Evolutionary conservation across 2,797 vertebrate species (phyloP).

Genomic region (Centroberyx gerrardi): DNA sequence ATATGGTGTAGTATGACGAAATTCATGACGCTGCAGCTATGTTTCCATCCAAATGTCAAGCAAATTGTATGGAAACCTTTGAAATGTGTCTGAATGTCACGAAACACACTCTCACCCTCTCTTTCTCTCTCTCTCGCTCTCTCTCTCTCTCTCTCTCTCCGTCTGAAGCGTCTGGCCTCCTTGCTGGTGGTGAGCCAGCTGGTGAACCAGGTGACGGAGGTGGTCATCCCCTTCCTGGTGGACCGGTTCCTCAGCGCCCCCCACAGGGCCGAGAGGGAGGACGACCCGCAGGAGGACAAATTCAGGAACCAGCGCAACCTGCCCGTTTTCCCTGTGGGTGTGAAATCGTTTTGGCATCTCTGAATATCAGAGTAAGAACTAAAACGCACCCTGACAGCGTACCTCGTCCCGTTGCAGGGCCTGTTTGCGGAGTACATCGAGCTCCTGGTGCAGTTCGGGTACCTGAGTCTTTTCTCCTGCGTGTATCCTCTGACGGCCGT

Average conservation of each 20-base stretch:
- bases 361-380: too few species aligned
- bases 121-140: neutral
- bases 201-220: conserved; percentile 87
- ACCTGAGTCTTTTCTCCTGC: conserved; percentile 90
- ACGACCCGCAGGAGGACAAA: conserved; percentile 86
- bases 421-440: conserved; percentile 90
- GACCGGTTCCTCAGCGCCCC: conserved; percentile 80
- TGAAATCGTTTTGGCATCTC: too few species aligned
- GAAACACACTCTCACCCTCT: too few species aligned
- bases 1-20: too few species aligned
- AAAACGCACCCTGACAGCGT: too few species aligned
- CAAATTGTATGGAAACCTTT: too few species aligned
- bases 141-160: conserved; percentile 6
- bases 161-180: conserved; percentile 84
- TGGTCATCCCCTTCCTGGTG: conserved; percentile 85
- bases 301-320: conserved; percentile 82
- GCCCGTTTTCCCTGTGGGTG: conserved; percentile 82
- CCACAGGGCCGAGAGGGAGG: conserved; percentile 72
- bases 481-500: conserved; percentile 87
- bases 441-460: conserved; percentile 90
- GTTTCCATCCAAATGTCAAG: too few species aligned
- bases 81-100: too few species aligned
- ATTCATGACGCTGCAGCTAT: too few species aligned
- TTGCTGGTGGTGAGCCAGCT: conserved; percentile 86
- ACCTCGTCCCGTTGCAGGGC: conserved; percentile 74